Base-by-base conservation (phyloP, 2,888 invertebrate genomes). In the Hypercompe scribonia region DNA sequence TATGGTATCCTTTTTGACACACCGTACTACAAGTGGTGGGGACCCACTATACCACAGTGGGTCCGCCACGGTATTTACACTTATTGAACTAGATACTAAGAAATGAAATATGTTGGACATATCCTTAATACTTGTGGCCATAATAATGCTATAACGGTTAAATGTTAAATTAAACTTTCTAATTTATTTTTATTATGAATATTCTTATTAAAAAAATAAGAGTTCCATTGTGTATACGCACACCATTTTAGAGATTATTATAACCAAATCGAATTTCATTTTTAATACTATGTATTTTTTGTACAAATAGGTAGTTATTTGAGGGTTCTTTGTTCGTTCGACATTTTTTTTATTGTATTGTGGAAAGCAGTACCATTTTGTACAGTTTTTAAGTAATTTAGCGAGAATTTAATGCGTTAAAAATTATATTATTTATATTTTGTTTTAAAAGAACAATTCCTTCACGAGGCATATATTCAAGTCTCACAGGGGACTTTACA, bases 221-320 rank as follows among this genome's bases (percentile, higher is more conserved):
- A 31, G 0, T 33, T 42, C 33, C 10, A 36, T 58, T 68, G 24
- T 34, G 15, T 67, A 68, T 28, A 18, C 34, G 18, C 36, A 34
- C 34, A 36, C 33, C n/a, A 54, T 68, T 54, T n/a, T 54, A 54
- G 68, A 68, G 50, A 68, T 54, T 68, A 54, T 18, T 66, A 1
- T 68, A 15, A 54, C 34, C n/a, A 54, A 54, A 54, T 33, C n/a
- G n/a, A 54, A 28, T 18, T 18, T 36, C 36, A 54, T 68, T 54
- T 36, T 68, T 54, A 54, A 34, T 34, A 54, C 13, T 36, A 10
- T 18, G 28, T n/a, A 34, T 34, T 24, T 34, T 50, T 11, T 50
- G 50, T 67, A 46, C 34, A 33, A 21, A 39, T 28, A 2, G 4
- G 21, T 66, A 66, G 18, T 34, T 28, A 39, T 31, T 15, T 39